These are phyloP conservation scores for Nipponacmea schrenckii DNA, from an alignment of 2,888 invertebrate genomes.

Conservation along the genomic window DNA sequence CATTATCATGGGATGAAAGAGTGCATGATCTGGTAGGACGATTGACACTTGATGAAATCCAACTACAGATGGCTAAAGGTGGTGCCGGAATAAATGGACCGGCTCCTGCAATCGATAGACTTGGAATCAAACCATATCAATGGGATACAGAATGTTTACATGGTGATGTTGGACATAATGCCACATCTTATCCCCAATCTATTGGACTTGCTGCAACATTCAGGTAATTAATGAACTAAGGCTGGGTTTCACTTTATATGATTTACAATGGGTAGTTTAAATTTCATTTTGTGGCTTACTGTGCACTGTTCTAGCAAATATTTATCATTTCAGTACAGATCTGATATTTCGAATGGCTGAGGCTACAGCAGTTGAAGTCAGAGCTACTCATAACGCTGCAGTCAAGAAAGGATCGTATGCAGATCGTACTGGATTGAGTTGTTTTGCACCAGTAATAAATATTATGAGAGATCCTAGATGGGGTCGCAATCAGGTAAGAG, in stretches of 20 bases:
- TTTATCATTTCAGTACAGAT: slow-evolving; percentile 30
- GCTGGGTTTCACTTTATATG: no score
- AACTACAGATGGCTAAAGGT: slow-evolving; percentile 44
- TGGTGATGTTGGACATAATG: slow-evolving; percentile 53
- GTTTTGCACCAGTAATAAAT: slow-evolving; percentile 63
- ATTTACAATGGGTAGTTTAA: no score
- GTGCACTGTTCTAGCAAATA: no score
- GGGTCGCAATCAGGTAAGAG: slow-evolving; percentile 60
- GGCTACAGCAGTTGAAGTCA: slow-evolving; percentile 42
- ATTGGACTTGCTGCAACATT: slow-evolving; percentile 60
- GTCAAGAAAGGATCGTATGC: slow-evolving; percentile 30
- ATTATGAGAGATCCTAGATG: slow-evolving; percentile 64
- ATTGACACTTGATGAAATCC: slow-evolving; percentile 52
- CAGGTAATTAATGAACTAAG: slow-evolving; percentile 41
- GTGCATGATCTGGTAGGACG: slow-evolving; percentile 55
- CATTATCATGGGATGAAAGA: slow-evolving; percentile 51
- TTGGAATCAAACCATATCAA: slow-evolving; percentile 52
- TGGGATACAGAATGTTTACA: slow-evolving; percentile 60
- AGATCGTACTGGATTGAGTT: slow-evolving; percentile 55
- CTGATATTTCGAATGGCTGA: slow-evolving; percentile 37
- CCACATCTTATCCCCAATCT: slow-evolving; percentile 61
- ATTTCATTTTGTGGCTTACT: no score
- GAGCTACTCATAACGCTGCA: slow-evolving; percentile 42
- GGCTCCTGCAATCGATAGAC: slow-evolving; percentile 51
- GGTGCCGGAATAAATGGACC: slow-evolving; percentile 43